phyloP scores from a whole-genome alignment of 2,113 vertebrate genomes.

The Xyrauchen texanus region DNA sequence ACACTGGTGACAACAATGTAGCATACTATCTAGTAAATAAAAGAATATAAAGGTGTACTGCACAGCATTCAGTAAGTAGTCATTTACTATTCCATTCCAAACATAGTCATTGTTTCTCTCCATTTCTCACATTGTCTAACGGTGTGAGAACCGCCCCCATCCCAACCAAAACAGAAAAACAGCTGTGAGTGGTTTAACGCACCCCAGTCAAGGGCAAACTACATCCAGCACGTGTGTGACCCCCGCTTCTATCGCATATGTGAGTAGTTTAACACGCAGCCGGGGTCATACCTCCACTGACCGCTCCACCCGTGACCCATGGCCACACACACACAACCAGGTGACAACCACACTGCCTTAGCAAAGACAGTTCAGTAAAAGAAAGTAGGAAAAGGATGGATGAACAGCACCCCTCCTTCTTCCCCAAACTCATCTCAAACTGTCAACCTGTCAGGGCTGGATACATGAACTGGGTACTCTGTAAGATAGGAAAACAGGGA shows the following conservation, averaged over 20 bases:
- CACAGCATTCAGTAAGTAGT: too few relatives aligned
- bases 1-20: too few relatives aligned
- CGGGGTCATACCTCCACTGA: constrained; percentile 40
- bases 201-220: constrained; percentile 63
- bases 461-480: constrained; percentile 32
- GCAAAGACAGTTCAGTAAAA: not conserved
- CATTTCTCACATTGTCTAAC: constrained; percentile 20
- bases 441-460: constrained; percentile 46
- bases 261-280: constrained; percentile 48
- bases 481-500: constrained; percentile 48
- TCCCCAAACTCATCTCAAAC: constrained; percentile 49
- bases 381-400: constrained; percentile 28
- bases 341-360: not conserved
- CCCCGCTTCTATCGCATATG: constrained; percentile 52
- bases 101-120: not conserved
- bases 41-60: too few relatives aligned
- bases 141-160: constrained; percentile 17
- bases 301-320: constrained; percentile 28
- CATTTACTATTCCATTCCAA: too few relatives aligned
- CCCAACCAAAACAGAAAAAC: constrained; percentile 50
- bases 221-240: constrained; percentile 55
- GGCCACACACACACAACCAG: constrained; percentile 25
- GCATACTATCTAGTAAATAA: too few relatives aligned
- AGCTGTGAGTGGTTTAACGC: constrained; percentile 48
- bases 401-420: not conserved